phyloP scores from a whole-genome alignment of 2,113 vertebrate genomes.

The Smithornis capensis region DNA sequence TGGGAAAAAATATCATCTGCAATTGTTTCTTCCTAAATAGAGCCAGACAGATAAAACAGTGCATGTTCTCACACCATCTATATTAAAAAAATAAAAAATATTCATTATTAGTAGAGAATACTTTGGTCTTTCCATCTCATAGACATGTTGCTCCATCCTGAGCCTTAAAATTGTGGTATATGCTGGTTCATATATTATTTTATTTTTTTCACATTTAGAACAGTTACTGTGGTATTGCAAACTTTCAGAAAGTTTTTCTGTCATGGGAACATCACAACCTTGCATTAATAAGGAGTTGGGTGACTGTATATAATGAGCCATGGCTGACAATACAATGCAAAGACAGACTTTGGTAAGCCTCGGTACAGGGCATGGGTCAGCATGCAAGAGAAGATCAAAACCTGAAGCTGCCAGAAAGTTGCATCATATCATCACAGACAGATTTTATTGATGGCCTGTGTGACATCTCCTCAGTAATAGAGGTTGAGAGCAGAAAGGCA shows the following conservation, averaged over 20 bases:
- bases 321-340: background rate
- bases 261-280: background rate
- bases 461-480: background rate
- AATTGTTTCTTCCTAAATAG: background rate
- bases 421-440: background rate
- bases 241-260: background rate
- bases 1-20: background rate
- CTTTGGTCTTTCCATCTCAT: background rate
- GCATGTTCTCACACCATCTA: background rate
- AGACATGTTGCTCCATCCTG: background rate
- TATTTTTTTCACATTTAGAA: background rate
- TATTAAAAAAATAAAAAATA: background rate
- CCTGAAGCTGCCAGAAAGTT: background rate
- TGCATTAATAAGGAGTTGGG: background rate
- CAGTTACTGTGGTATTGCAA: background rate
- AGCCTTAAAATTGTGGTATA: background rate
- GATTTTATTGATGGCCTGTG: background rate
- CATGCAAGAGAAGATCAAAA: background rate
- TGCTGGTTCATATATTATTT: background rate
- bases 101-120: background rate
- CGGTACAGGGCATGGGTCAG: background rate
- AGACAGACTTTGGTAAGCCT: background rate
- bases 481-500: background rate
- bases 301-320: background rate
- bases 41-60: background rate